Conservation (phyloP, 2,797 vertebrate genomes). For the Aphelocoma californica region DNA sequence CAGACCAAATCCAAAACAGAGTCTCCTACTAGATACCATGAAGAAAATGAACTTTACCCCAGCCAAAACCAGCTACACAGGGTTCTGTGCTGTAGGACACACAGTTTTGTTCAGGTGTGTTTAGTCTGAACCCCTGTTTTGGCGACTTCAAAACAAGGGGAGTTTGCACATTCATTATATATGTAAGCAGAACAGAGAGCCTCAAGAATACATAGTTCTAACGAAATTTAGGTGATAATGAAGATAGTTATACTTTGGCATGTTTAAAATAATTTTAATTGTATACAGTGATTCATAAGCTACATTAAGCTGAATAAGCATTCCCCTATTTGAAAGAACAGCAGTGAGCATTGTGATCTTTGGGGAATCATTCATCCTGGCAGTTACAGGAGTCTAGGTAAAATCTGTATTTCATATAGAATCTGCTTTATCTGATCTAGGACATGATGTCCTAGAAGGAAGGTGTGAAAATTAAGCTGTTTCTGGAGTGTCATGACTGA, state of each 20-base stretch:
- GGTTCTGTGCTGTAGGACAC: neutral
- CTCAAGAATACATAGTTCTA: neutral
- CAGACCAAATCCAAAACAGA: neutral
- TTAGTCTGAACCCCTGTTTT: neutral
- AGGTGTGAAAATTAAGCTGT: conserved; percentile 33
- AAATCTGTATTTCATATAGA: neutral
- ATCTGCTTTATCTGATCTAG: conserved; percentile 39
- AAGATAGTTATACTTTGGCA: neutral
- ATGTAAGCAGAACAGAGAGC: neutral
- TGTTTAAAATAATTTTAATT: neutral
- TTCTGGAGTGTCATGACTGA: neutral
- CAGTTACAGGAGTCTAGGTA: neutral
- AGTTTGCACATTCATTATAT: neutral
- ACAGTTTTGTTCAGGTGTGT: neutral
- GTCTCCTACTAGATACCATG: neutral
- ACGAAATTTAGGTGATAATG: neutral
- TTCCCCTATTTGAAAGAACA: neutral
- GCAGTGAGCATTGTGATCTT: neutral
- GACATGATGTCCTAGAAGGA: conserved; percentile 27
- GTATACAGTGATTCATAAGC: neutral
- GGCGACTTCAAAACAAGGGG: neutral
- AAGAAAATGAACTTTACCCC: neutral
- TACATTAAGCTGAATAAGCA: neutral
- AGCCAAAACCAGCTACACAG: neutral
- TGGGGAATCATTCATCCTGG: neutral